Conservation (phyloP, 2,888 invertebrate genomes). For the Branchipolynoe longqiensis region DNA sequence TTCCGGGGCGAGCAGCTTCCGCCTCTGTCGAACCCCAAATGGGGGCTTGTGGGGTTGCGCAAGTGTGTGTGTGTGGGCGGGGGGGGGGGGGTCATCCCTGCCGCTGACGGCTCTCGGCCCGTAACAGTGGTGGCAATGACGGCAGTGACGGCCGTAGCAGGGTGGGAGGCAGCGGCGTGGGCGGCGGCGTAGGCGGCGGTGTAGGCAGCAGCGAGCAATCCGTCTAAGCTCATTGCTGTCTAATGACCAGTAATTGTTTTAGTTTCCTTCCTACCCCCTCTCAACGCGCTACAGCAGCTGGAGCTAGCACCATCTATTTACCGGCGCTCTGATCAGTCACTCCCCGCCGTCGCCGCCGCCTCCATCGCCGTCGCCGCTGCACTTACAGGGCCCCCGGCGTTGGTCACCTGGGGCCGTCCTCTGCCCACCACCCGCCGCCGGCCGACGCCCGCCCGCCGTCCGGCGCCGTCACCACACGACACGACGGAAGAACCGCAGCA, state of each 20-base stretch:
- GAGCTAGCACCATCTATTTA: slow-evolving; percentile 54
- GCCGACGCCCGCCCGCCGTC: background rate
- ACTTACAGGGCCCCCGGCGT: background rate
- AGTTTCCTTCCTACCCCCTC: slow-evolving; percentile 48
- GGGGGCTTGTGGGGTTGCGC: background rate
- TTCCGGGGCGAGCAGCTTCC: background rate
- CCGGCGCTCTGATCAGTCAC: slow-evolving; percentile 43
- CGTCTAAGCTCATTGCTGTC: slow-evolving; percentile 51
- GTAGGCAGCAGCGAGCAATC: slow-evolving; percentile 31
- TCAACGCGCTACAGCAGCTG: slow-evolving; percentile 38
- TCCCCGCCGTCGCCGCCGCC: too few relatives aligned
- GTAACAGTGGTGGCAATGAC: too few relatives aligned
- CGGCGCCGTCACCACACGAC: background rate
- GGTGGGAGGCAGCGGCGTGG: background rate
- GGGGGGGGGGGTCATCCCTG: background rate
- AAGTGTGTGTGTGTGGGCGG: background rate
- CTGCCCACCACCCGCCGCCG: too few relatives aligned
- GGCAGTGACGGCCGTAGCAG: too few relatives aligned
- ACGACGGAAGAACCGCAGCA: background rate
- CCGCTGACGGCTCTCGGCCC: too few relatives aligned
- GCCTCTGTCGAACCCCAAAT: background rate
- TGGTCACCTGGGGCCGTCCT: too few relatives aligned
- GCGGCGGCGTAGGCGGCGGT: background rate
- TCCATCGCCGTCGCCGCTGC: background rate
- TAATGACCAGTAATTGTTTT: slow-evolving; percentile 53